phyloP scores from a whole-genome alignment of 1,140 invertebrate species.

The Papilio polyxenes region DNA sequence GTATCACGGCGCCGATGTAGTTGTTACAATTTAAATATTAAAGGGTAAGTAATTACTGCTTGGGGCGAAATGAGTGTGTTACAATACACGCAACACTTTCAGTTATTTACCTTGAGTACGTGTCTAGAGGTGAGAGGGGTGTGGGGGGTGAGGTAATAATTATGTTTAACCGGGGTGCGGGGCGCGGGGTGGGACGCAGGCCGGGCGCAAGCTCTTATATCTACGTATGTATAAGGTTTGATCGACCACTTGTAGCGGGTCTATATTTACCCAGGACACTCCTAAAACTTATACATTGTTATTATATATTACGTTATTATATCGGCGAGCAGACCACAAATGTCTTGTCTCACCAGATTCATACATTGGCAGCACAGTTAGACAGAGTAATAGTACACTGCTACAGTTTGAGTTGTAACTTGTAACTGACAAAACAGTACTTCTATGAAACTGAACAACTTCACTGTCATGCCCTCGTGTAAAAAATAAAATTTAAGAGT shows the following conservation, averaged over 20 bases:
- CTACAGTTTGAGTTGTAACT: too few species aligned
- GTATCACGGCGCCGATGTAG: neutral
- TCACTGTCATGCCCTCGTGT: too few species aligned
- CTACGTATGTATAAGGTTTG: neutral
- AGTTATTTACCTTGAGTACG: neutral
- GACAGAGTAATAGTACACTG: too few species aligned
- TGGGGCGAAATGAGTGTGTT: neutral
- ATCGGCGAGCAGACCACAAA: neutral
- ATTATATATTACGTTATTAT: neutral
- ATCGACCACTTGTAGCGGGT: neutral
- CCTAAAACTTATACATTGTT: neutral
- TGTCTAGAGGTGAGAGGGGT: neutral
- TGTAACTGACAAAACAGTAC: too few species aligned
- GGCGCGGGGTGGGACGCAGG: neutral
- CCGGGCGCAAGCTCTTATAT: too few species aligned
- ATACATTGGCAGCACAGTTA: neutral
- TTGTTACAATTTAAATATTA: constrained; percentile 20
- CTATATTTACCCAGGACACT: neutral
- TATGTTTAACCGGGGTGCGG: neutral
- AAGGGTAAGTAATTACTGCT: constrained; percentile 16
- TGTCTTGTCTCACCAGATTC: neutral
- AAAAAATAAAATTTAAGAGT: too few species aligned
- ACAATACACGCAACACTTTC: constrained; percentile 15
- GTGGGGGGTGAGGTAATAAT: neutral
- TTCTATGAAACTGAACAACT: too few species aligned